Conservation (phyloP, 2,113 vertebrate species). For the Phyllostomus discolor region DNA sequence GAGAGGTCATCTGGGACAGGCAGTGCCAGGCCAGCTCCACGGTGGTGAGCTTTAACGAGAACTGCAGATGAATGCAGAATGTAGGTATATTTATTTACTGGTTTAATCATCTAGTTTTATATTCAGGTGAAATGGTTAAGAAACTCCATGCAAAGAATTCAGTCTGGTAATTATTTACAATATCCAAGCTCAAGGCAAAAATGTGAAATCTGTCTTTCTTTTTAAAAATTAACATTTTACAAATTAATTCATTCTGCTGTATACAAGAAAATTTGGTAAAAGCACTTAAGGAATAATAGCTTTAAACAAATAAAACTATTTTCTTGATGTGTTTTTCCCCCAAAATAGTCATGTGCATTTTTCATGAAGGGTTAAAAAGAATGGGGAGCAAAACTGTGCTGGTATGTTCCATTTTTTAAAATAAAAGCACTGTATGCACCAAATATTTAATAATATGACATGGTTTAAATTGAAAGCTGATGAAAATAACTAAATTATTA, state of each 20-base stretch:
- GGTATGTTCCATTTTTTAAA: constrained; percentile 32
- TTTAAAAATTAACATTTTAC: not conserved
- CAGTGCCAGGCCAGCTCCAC: not conserved
- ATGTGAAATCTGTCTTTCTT: not conserved
- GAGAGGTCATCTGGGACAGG: not conserved
- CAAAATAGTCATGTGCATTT: not conserved
- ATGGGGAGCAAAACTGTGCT: not conserved
- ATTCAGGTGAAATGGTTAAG: not conserved
- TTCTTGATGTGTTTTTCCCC: not conserved
- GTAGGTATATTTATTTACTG: not conserved
- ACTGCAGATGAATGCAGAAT: not conserved
- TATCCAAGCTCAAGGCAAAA: constrained; percentile 27
- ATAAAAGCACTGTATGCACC: not conserved
- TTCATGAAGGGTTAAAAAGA: not conserved
- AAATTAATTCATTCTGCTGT: not conserved
- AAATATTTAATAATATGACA: constrained; percentile 30
- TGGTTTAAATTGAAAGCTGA: constrained; percentile 38
- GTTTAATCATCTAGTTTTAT: not conserved
- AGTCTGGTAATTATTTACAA: not conserved
- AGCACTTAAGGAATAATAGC: not conserved
- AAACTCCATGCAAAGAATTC: not conserved
- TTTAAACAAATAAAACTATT: not conserved
- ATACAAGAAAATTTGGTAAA: not conserved
- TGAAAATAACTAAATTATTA: constrained; percentile 47
- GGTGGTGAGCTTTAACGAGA: not conserved